Conservation (phyloP, 2,797 vertebrate species). For the Macrochelys suwanniensis region DNA sequence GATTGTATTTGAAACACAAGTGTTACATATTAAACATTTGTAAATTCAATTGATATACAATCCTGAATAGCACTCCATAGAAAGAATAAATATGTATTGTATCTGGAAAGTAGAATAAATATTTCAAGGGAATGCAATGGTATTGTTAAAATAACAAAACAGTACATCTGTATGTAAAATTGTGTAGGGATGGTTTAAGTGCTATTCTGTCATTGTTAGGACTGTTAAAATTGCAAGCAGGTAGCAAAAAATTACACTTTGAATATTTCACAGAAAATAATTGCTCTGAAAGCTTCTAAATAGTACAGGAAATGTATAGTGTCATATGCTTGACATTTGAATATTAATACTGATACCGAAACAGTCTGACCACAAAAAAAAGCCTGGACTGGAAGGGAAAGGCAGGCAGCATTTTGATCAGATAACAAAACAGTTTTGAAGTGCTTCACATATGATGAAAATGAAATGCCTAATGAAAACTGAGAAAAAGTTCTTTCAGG, state of each 20-base stretch:
- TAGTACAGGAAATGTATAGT: constrained; percentile 80
- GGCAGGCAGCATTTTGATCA: constrained; percentile 63
- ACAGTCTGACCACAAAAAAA: constrained; percentile 79
- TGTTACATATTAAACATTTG: constrained; percentile 21
- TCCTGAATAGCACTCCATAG: constrained; percentile 32
- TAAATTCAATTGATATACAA: constrained; percentile 32
- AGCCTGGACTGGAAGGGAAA: constrained; percentile 69
- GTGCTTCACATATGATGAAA: constrained; percentile 33
- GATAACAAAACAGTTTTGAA: constrained; percentile 60
- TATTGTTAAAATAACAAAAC: constrained; percentile 31
- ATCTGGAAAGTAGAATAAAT: constrained; percentile 46
- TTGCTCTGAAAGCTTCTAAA: constrained; percentile 77
- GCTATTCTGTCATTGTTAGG: constrained; percentile 59
- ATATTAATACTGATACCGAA: constrained; percentile 83
- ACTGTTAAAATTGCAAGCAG: constrained; percentile 69
- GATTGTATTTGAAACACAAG: not conserved
- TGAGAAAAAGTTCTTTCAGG: not conserved
- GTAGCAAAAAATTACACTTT: constrained; percentile 71
- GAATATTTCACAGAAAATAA: constrained; percentile 77
- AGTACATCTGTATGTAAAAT: constrained; percentile 38
- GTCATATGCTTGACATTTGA: constrained; percentile 84
- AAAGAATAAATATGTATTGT: constrained; percentile 43
- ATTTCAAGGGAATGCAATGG: constrained; percentile 40
- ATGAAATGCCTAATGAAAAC: constrained; percentile 21
- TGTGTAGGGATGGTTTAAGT: constrained; percentile 32